Evolutionary conservation across 1,140 invertebrate species (phyloP).

Genomic region (Drosophila ogumai): DNA sequence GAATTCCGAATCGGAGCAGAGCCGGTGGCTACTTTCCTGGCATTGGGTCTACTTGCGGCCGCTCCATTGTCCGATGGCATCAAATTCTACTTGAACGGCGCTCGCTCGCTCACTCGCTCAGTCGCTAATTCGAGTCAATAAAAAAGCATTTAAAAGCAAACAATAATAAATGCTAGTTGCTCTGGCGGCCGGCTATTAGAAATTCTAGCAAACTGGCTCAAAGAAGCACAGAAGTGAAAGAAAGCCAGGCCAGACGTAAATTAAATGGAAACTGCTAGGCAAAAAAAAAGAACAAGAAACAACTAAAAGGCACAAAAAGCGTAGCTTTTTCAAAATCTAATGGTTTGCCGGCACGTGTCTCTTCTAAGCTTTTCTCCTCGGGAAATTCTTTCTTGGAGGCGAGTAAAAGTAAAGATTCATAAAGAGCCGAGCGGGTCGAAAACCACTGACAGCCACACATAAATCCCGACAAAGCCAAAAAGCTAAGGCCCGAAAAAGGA

Average conservation of each 20-base stretch:
- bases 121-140: constrained; percentile 71
- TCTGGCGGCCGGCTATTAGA: constrained; percentile 53
- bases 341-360: constrained; percentile 64
- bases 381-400: constrained; percentile 54
- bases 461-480: constrained; percentile 62
- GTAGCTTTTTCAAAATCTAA: constrained; percentile 45
- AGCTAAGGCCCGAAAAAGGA: constrained; percentile 34
- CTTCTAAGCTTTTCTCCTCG: constrained; percentile 47
- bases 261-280: constrained; percentile 67
- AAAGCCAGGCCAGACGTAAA: constrained; percentile 66
- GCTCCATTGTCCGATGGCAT: constrained; percentile 60
- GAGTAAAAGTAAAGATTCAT: constrained; percentile 71
- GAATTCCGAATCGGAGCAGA: constrained; percentile 36
- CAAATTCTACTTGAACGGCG: constrained; percentile 72
- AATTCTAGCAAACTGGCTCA: constrained; percentile 76
- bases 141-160: constrained; percentile 70
- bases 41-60: constrained; percentile 11
- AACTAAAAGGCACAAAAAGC: constrained; percentile 30
- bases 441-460: constrained; percentile 72
- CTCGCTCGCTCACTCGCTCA: constrained; percentile 8
- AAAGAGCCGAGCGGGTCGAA: constrained; percentile 57
- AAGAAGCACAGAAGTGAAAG: constrained; percentile 53
- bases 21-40: constrained; percentile 12
- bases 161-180: constrained; percentile 54
- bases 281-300: constrained; percentile 14